phyloP scores from a whole-genome alignment of 1,140 invertebrate genomes.

The Thrips palmi region DNA sequence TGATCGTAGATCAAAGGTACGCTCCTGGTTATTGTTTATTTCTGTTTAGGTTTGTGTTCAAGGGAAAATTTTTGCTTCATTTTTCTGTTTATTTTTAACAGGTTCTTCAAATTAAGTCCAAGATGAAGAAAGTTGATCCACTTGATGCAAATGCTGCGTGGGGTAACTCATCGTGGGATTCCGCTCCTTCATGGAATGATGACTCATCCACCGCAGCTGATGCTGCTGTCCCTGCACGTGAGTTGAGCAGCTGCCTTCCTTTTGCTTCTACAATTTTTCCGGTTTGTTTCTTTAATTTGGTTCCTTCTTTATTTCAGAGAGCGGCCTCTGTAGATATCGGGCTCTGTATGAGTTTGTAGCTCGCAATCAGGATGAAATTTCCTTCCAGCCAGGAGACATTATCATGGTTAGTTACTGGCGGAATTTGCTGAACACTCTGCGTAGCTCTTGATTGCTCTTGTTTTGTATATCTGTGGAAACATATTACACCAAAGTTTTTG shows the following conservation, averaged over 20 bases:
- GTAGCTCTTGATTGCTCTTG: too few relatives aligned
- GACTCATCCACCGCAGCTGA: constrained; percentile 17
- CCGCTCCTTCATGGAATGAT: constrained; percentile 20
- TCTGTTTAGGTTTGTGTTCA: constrained; percentile 1
- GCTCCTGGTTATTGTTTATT: constrained; percentile 1
- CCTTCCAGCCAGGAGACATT: constrained; percentile 84
- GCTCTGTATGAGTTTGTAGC: constrained; percentile 89
- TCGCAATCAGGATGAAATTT: constrained; percentile 82
- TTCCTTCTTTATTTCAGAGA: neutral
- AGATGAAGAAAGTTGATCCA: neutral
- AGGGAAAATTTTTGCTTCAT: too few relatives aligned
- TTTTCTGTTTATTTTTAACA: neutral
- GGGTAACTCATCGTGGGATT: constrained; percentile 19
- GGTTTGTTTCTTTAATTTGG: constrained; percentile 19
- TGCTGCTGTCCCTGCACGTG: constrained; percentile 2
- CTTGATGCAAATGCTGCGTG: too few relatives aligned
- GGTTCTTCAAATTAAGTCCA: neutral
- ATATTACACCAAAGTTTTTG: too few relatives aligned
- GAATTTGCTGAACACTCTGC: too few relatives aligned
- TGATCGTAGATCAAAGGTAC: constrained; percentile 31
- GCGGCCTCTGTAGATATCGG: constrained; percentile 41
- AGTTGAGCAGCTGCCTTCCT: neutral
- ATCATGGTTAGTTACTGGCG: constrained; percentile 44
- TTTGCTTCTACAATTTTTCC: constrained; percentile 8
- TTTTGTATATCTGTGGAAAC: too few relatives aligned